Percentiles rank a stretch among this genome's conserved stretches.
Evolutionary conservation across 1,140 invertebrate genomes (phyloP).

Genomic region (Arion vulgaris): DNA sequence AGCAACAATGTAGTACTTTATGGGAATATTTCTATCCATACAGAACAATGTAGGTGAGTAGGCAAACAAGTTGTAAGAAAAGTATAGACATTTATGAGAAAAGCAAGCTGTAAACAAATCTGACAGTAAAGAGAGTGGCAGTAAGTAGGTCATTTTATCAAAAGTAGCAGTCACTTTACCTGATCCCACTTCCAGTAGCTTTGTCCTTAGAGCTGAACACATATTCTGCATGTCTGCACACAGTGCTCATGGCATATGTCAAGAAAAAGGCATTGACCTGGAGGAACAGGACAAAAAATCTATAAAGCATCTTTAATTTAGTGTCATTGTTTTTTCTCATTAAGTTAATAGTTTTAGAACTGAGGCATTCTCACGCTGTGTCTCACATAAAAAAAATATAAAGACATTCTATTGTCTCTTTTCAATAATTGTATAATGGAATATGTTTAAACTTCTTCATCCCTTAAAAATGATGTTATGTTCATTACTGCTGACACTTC

Average conservation of each 20-base stretch:
- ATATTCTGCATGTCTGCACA: constrained; percentile 86
- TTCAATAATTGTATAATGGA: too few relatives aligned
- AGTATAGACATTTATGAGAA: too few relatives aligned
- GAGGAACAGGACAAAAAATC: constrained; percentile 40
- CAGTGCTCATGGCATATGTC: constrained; percentile 88
- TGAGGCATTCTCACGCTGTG: background rate
- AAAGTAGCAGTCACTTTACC: constrained; percentile 73
- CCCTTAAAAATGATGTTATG: too few relatives aligned
- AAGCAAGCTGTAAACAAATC: too few relatives aligned
- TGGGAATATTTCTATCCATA: too few relatives aligned
- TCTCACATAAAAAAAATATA: background rate
- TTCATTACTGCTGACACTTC: too few relatives aligned
- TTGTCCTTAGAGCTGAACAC: constrained; percentile 84
- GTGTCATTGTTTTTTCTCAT: background rate
- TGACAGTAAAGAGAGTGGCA: too few relatives aligned
- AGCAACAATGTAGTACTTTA: too few relatives aligned
- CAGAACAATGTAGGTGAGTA: too few relatives aligned
- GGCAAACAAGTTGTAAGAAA: too few relatives aligned
- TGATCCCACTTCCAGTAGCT: constrained; percentile 82
- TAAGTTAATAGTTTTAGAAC: background rate
- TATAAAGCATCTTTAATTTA: background rate
- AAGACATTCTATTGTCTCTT: background rate
- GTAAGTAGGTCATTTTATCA: too few relatives aligned
- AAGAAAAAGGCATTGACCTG: constrained; percentile 90
- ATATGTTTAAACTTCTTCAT: too few relatives aligned